These are phyloP conservation scores for Drosophila hamatofila DNA, from an alignment of 2,888 invertebrate species.

Conservation along the genomic window DNA sequence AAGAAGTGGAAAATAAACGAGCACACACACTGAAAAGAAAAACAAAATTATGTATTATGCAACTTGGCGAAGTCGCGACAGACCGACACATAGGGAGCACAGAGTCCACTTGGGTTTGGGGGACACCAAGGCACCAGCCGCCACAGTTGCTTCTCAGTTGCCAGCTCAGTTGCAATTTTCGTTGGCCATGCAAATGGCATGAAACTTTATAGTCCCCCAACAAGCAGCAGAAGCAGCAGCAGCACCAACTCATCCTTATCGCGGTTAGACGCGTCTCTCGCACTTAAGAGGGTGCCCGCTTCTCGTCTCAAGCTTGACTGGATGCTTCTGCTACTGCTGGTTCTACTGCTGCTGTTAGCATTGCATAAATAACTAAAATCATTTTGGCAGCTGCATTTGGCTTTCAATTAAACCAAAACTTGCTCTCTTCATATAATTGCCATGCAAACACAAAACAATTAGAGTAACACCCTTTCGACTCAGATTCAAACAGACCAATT, in stretches of 20 bases:
- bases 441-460: constrained; percentile 61
- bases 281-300: constrained; percentile 15
- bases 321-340: neutral
- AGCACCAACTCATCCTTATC: constrained; percentile 5
- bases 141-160: constrained; percentile 61
- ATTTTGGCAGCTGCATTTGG: constrained; percentile 61
- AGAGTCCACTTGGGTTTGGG: constrained; percentile 12
- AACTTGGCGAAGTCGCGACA: constrained; percentile 66
- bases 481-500: neutral
- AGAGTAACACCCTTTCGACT: constrained; percentile 12
- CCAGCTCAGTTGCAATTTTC: constrained; percentile 56
- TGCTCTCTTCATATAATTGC: constrained; percentile 56
- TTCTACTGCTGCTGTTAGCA: constrained; percentile 21
- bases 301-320: constrained; percentile 1
- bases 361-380: constrained; percentile 59
- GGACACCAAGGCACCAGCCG: neutral
- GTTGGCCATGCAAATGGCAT: constrained; percentile 63
- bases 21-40: constrained; percentile 58
- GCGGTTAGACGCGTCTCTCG: constrained; percentile 50
- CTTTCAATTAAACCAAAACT: constrained; percentile 60
- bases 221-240: constrained; percentile 1
- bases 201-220: constrained; percentile 28
- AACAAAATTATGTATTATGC: constrained; percentile 73
- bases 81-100: constrained; percentile 23
- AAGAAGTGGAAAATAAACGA: constrained; percentile 40